Conservation (phyloP, 2,113 vertebrate genomes). For the Sciurus niger region DNA sequence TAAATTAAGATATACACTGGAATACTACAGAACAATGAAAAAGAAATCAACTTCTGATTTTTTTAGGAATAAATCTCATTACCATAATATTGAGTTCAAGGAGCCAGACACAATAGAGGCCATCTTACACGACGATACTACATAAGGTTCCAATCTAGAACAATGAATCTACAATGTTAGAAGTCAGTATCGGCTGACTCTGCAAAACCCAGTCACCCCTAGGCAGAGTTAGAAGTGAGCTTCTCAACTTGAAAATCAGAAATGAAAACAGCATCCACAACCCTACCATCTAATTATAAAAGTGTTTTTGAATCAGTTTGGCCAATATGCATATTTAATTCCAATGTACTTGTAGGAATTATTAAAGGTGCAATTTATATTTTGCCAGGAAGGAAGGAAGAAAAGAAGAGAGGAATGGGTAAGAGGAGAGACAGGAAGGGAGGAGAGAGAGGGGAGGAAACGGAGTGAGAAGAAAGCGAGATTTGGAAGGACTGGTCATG, state of each 20-base stretch:
- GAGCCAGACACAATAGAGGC: not conserved
- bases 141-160: not conserved
- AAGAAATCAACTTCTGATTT: not conserved
- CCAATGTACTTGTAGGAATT: not conserved
- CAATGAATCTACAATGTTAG: not conserved
- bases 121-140: not conserved
- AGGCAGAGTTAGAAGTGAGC: not conserved
- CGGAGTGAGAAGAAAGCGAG: too few relatives aligned
- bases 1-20: not conserved
- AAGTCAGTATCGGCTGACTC: not conserved
- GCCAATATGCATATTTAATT: not conserved
- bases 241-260: not conserved
- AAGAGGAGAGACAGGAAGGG: not conserved
- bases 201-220: not conserved
- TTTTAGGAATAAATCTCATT: slow-evolving; percentile 20
- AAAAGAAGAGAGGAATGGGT: not conserved
- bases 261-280: not conserved
- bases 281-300: not conserved
- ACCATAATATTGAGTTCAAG: not conserved
- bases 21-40: not conserved
- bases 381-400: not conserved
- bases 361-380: not conserved
- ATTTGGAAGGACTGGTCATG: not conserved
- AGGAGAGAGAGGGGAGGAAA: not conserved
- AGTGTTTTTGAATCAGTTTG: not conserved